These are phyloP conservation scores for Crypturellus undulatus DNA, from an alignment of 2,113 vertebrate species.

Conservation along the genomic window DNA sequence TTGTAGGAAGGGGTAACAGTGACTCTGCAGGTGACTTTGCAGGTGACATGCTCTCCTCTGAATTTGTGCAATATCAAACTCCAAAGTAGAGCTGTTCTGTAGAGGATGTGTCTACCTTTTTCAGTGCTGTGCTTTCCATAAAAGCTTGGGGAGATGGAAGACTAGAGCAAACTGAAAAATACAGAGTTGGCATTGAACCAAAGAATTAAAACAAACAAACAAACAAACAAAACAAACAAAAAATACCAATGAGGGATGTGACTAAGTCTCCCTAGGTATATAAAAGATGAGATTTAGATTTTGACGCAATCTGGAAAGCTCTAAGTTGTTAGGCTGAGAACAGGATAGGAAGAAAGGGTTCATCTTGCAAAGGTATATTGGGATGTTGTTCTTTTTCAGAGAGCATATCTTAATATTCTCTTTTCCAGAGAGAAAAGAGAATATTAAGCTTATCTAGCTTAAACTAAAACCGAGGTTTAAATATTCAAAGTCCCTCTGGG, in stretches of 20 bases:
- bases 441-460: no score
- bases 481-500: accelerated
- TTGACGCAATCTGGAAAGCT: not conserved
- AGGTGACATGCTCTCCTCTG: not conserved
- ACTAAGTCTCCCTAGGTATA: not conserved
- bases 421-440: not conserved
- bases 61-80: not conserved
- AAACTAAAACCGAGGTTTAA: not conserved
- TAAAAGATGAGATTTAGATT: not conserved
- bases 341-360: not conserved
- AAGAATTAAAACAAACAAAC: not conserved
- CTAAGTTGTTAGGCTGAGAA: not conserved
- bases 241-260: no score
- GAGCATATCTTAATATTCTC: not conserved
- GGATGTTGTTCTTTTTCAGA: not conserved
- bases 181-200: not conserved
- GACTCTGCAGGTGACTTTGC: not conserved
- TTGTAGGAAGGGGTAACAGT: not conserved
- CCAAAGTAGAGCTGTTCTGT: not conserved
- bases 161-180: not conserved
- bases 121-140: not conserved
- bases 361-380: not conserved
- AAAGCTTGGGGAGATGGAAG: not conserved
- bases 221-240: no score
- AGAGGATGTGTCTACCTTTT: not conserved